Conservation (phyloP, 2,888 invertebrate species). For the Apotomis turbidana region DNA sequence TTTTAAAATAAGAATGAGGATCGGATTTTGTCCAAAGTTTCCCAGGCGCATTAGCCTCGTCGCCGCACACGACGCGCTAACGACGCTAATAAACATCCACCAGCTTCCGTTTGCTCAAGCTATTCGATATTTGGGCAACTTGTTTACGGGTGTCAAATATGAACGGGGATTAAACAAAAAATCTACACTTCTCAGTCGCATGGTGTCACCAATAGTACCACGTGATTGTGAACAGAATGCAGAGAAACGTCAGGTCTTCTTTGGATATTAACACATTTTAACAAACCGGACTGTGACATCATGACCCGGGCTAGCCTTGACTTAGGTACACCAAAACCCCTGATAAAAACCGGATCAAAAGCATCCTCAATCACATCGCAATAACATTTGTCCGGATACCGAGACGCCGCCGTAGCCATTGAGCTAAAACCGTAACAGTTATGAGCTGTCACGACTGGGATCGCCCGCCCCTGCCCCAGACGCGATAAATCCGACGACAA, state of each 20-base stretch:
- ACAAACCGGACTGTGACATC: no score
- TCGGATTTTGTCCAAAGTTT: no score
- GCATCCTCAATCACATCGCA: no score
- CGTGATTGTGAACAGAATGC: no score
- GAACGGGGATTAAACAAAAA: no score
- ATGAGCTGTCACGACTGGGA: neutral
- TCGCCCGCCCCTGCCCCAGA: neutral
- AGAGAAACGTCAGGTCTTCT: neutral
- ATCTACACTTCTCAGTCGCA: no score
- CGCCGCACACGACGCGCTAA: neutral
- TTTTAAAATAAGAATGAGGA: no score
- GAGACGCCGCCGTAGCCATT: neutral
- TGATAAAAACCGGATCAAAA: no score
- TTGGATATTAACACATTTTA: no score
- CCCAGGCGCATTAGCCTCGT: no score
- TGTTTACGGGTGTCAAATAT: slow-evolving; percentile 2
- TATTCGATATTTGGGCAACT: slow-evolving; percentile 12
- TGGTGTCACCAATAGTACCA: no score
- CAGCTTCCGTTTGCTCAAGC: neutral
- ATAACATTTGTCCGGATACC: neutral
- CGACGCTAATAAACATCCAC: neutral
- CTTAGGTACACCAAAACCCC: no score
- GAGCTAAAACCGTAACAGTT: neutral
- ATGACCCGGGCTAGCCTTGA: neutral
- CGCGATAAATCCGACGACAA: neutral